Base-by-base conservation (phyloP, 2,888 invertebrate species). In the Brachynemurus nebulosus region DNA sequence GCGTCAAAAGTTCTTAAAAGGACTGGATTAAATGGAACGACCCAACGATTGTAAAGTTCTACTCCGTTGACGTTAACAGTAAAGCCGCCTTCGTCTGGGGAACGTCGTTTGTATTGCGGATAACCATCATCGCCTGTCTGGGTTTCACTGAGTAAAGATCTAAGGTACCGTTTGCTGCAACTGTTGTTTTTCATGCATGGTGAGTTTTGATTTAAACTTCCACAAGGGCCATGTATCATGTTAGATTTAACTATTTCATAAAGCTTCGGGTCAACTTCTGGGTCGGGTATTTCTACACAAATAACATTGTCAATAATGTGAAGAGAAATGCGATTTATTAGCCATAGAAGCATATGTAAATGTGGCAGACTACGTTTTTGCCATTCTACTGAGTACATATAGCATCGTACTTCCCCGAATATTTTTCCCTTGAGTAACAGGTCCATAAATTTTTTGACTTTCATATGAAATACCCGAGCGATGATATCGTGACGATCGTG, bases 161-260 rank as follows among this genome's bases (percentile, higher is more conserved):
- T 41, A 41, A 62, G 65, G 48, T 55, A 66, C 4, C 51, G 48
- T 50, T 67, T 66, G 1, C 54, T 49, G 50, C 66, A 67, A 36
- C 50, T 48, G 1, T 54, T 54, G 19, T 60, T 52, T 40, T 49
- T 51, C 56, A 59, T 60, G 50, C 61, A 63, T 3, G 21, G 38
- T 18, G 18, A 38, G 5, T 38, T 18, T 3, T 5, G 6, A 38
- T 38, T 38, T 3, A 38, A 38, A 38, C 5, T 38, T 18, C 38
- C 38, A 8, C 38, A 38, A n/a, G 19, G 21, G 3, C 21, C 38
- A 18, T 38, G n/a, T 4, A 38, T n/a, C 38, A 38, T 38, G 17
- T 38, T 18, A 4, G 3, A 6, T 38, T 38, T 38, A 3, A 17
- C 19, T 2, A 38, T 38, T 21, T 18, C 38, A 11, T 38, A 17